phyloP scores from a whole-genome alignment of 2,113 vertebrate species.

The Zosterops hypoxanthus region DNA sequence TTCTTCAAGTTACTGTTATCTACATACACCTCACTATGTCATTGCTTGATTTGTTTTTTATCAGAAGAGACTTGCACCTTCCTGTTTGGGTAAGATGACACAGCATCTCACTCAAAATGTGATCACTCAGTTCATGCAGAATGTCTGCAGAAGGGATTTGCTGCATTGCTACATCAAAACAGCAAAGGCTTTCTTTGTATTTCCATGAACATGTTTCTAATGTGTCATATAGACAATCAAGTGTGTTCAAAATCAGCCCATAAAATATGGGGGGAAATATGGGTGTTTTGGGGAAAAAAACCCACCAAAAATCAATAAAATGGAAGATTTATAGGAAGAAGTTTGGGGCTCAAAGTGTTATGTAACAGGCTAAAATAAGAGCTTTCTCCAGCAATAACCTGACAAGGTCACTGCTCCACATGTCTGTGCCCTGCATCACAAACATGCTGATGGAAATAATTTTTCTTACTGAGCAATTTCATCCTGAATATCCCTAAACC shows the following conservation, averaged over 20 bases:
- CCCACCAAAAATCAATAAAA: not conserved
- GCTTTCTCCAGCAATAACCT: not conserved
- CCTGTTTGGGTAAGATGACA: not conserved
- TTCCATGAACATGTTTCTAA: not conserved
- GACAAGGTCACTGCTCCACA: not conserved
- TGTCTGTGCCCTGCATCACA: not conserved
- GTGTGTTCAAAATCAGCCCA: not conserved
- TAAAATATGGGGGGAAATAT: not conserved
- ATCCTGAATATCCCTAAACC: not conserved
- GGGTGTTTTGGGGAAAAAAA: not conserved
- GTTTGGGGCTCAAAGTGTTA: not conserved
- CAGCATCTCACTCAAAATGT: not conserved
- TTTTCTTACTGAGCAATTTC: not conserved
- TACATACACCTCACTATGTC: not conserved
- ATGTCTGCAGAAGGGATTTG: not conserved
- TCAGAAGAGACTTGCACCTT: not conserved
- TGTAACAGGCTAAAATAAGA: not conserved
- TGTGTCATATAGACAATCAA: not conserved
- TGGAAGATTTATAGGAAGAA: not conserved
- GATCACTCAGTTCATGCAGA: not conserved
- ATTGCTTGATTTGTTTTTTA: not conserved
- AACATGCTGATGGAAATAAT: not conserved
- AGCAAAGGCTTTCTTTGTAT: not conserved
- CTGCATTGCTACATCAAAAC: not conserved
- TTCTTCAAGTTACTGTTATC: not conserved